Conservation (phyloP, 2,797 vertebrate species). For the Channa striata region DNA sequence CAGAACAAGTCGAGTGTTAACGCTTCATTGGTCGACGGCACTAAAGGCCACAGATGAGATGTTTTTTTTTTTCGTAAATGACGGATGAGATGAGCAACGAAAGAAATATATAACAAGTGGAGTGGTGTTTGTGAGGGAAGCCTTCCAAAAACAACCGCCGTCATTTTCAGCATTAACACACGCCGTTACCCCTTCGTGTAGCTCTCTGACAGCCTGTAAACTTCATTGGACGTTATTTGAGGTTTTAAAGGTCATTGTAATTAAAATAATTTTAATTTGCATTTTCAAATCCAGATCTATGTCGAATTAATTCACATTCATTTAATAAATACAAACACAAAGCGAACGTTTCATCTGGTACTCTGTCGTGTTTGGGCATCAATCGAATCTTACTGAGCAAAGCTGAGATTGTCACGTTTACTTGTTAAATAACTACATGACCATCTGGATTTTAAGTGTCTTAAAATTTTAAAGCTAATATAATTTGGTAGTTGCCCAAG, state of each 20-base stretch:
- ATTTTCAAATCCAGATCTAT: slow-evolving; percentile 66
- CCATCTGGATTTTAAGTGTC: background rate
- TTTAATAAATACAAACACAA: slow-evolving; percentile 64
- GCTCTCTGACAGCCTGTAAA: slow-evolving; percentile 56
- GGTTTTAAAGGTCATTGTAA: slow-evolving; percentile 55
- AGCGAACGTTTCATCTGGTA: slow-evolving; percentile 26
- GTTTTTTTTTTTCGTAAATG: slow-evolving; percentile 11
- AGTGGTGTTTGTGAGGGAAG: slow-evolving; percentile 24
- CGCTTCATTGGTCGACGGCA: slow-evolving; percentile 69
- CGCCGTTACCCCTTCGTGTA: slow-evolving; percentile 50
- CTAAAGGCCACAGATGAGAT: slow-evolving; percentile 22
- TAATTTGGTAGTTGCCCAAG: slow-evolving; percentile 60
- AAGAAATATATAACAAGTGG: slow-evolving; percentile 17
- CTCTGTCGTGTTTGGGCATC: slow-evolving; percentile 35
- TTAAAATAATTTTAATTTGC: slow-evolving; percentile 7
- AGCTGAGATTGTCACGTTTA: background rate
- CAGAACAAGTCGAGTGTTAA: slow-evolving; percentile 71
- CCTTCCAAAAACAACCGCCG: slow-evolving; percentile 44
- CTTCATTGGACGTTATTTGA: slow-evolving; percentile 66
- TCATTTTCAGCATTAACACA: slow-evolving; percentile 71
- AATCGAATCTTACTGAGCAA: slow-evolving; percentile 15
- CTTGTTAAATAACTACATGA: slow-evolving; percentile 4
- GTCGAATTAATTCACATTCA: slow-evolving; percentile 62
- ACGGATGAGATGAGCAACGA: slow-evolving; percentile 30
- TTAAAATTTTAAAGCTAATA: slow-evolving; percentile 26